Conservation (phyloP, 1,140 invertebrate genomes). For the Rhynchophorus ferrugineus region DNA sequence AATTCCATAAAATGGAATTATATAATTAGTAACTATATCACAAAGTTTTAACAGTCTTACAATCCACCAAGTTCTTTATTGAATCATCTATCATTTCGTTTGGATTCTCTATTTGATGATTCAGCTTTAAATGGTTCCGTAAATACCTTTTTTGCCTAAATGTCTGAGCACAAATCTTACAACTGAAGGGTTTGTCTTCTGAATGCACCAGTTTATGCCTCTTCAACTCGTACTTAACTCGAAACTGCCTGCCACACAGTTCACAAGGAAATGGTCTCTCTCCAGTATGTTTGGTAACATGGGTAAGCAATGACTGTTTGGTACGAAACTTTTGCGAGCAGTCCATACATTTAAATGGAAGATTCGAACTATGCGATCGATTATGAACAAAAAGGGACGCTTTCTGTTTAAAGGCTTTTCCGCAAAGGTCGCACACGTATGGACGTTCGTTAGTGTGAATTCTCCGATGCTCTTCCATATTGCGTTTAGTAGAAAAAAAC, state of each 20-base stretch:
- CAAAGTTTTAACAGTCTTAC: too few relatives aligned
- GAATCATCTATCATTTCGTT: conserved; percentile 8
- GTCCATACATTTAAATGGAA: conserved; percentile 51
- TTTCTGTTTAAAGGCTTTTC: conserved; percentile 51
- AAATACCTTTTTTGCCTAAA: conserved; percentile 46
- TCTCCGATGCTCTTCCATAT: conserved; percentile 42
- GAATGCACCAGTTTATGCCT: conserved; percentile 46
- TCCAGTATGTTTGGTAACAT: conserved; percentile 56
- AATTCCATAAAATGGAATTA: too few relatives aligned
- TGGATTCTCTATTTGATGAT: conserved; percentile 31
- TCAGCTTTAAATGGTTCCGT: conserved; percentile 43
- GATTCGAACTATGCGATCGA: conserved; percentile 46
- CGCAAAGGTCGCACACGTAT: conserved; percentile 51
- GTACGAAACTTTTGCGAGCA: conserved; percentile 57
- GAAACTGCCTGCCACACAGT: conserved; percentile 45
- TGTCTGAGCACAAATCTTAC: conserved; percentile 39
- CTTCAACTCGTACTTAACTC: conserved; percentile 47
- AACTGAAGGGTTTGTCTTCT: conserved; percentile 46
- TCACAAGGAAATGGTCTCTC: conserved; percentile 58
- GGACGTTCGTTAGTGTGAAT: conserved; percentile 44
- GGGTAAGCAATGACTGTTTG: conserved; percentile 48
- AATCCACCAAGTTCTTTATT: too few relatives aligned
- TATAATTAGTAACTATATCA: too few relatives aligned
- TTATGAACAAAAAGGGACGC: conserved; percentile 49
- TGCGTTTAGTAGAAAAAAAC: conserved; percentile 46